Percentiles rank a stretch among this genome's conserved stretches.
Conservation (phyloP, 2,797 vertebrate genomes). For the Arctocebus calabarensis region DNA sequence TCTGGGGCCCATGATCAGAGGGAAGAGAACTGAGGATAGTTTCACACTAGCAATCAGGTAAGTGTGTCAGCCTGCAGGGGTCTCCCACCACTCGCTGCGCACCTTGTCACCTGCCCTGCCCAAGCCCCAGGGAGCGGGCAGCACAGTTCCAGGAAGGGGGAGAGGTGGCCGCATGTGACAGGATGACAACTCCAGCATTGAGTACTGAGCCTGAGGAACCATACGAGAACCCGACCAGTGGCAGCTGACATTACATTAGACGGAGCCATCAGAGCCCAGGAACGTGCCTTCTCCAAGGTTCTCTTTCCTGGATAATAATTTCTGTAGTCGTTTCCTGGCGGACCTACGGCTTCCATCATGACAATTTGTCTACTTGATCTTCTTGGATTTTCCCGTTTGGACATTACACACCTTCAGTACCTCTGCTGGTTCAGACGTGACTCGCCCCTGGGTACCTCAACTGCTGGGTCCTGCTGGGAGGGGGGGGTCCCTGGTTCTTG, state of each 20-base stretch:
- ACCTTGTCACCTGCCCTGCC: rapidly evolving
- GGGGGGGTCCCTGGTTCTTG: too few relatives aligned
- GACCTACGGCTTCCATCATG: background rate
- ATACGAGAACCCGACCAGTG: background rate
- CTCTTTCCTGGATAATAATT: background rate
- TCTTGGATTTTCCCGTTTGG: background rate
- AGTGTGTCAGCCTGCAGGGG: background rate
- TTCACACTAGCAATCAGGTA: background rate
- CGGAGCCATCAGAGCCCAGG: background rate
- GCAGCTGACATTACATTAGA: background rate
- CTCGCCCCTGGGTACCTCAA: background rate
- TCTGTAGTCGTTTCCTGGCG: background rate
- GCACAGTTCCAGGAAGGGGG: background rate
- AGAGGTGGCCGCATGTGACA: background rate
- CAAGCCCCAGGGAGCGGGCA: too few relatives aligned
- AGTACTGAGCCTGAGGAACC: background rate
- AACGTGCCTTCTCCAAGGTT: background rate
- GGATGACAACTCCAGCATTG: background rate
- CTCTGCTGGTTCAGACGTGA: too few relatives aligned
- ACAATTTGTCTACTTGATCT: background rate
- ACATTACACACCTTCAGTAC: background rate
- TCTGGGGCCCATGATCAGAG: background rate
- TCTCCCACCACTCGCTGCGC: background rate
- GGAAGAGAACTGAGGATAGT: background rate
- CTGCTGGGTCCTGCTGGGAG: too few relatives aligned